Conservation (phyloP, 2,888 invertebrate species). For the Diploptera punctata region DNA sequence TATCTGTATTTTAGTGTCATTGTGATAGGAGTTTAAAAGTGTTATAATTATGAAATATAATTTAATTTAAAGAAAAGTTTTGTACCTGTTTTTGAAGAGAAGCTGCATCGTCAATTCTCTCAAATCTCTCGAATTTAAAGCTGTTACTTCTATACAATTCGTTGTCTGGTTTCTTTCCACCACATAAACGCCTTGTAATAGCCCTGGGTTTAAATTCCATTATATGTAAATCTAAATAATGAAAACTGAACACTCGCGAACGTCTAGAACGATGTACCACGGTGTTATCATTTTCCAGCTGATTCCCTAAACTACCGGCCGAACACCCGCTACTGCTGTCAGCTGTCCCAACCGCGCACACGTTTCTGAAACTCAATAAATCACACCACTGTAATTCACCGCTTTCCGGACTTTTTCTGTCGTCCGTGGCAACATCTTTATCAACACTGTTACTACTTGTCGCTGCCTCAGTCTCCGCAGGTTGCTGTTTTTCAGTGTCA, state of each 20-base stretch:
- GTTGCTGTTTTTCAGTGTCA: constrained; percentile 36
- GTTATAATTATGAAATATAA: too few relatives aligned
- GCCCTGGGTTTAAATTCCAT: constrained; percentile 58
- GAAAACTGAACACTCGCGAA: constrained; percentile 43
- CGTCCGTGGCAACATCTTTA: constrained; percentile 48
- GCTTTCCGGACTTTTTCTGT: constrained; percentile 44
- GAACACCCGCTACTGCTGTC: constrained; percentile 28
- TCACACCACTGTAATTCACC: constrained; percentile 42
- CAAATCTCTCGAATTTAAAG: constrained; percentile 86
- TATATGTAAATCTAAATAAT: constrained; percentile 42
- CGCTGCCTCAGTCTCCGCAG: constrained; percentile 42
- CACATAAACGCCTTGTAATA: constrained; percentile 69
- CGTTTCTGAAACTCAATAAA: constrained; percentile 41
- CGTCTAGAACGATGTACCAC: constrained; percentile 38
- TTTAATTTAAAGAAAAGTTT: too few relatives aligned
- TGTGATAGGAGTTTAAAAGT: too few relatives aligned
- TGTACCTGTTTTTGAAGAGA: constrained; percentile 60
- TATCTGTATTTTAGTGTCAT: too few relatives aligned
- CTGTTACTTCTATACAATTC: constrained; percentile 87
- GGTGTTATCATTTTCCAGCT: constrained; percentile 41
- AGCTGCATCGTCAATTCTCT: constrained; percentile 64
- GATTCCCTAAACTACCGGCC: constrained; percentile 22
- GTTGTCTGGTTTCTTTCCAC: constrained; percentile 63
- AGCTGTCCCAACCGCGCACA: constrained; percentile 37
- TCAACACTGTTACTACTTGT: constrained; percentile 43